Conservation (phyloP, 2,888 invertebrate genomes). For the Mechanitis mazaeus region DNA sequence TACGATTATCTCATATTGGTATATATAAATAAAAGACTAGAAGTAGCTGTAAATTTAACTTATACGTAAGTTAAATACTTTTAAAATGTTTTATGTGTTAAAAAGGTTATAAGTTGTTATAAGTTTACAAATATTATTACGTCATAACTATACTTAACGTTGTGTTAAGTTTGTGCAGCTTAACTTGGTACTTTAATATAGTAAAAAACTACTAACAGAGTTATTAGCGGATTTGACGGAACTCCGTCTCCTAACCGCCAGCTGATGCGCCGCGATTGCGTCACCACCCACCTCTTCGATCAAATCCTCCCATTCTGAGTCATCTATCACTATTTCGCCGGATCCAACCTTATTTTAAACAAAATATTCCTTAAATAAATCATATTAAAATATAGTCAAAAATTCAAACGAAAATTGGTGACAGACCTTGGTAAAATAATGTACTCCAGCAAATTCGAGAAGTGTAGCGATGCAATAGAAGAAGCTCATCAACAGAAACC, state of each 20-base stretch:
- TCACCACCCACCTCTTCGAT: conserved; percentile 78
- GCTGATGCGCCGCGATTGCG: conserved; percentile 64
- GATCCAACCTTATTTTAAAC: conserved; percentile 81
- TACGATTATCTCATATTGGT: too few species aligned
- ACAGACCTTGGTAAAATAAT: conserved; percentile 92
- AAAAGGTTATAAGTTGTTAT: neutral
- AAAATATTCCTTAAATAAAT: neutral
- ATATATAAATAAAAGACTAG: too few species aligned
- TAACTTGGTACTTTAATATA: too few species aligned
- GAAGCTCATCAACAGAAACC: conserved; percentile 95
- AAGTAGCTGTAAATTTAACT: too few species aligned
- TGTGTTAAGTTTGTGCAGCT: neutral
- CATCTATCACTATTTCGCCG: conserved; percentile 87
- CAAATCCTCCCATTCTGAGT: conserved; percentile 89
- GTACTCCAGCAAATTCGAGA: conserved; percentile 96
- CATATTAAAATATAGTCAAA: neutral
- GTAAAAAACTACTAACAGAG: conserved; percentile 42
- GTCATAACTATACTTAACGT: neutral
- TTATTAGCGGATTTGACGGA: conserved; percentile 56
- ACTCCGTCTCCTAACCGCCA: conserved; percentile 67
- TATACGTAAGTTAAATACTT: too few species aligned
- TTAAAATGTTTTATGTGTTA: too few species aligned
- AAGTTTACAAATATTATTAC: conserved; percentile 5
- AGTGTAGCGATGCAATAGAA: conserved; percentile 95
- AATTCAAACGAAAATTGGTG: neutral